Conservation (phyloP, 2,797 vertebrate genomes). For the Onychomys torridus region DNA sequence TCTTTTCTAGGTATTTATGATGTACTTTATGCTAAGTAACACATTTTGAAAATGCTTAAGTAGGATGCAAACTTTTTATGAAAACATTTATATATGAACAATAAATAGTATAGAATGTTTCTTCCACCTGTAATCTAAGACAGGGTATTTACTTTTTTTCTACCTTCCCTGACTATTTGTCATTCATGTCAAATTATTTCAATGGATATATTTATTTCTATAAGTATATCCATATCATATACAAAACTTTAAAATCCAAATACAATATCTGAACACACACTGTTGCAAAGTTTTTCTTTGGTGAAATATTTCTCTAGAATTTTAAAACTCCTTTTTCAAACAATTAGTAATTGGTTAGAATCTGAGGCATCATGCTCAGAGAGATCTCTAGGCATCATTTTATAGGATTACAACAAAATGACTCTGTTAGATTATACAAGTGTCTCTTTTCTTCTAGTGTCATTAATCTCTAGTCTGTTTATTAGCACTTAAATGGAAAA, state of each 20-base stretch:
- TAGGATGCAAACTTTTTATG: not conserved
- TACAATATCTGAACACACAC: not conserved
- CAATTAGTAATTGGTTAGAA: too few species aligned
- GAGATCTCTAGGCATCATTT: not conserved
- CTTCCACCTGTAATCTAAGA: not conserved
- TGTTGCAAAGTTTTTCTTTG: not conserved
- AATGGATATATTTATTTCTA: not conserved
- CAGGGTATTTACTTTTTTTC: not conserved
- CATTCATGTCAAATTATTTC: constrained; percentile 36
- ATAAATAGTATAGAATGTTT: not conserved
- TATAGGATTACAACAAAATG: not conserved
- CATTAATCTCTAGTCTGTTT: not conserved
- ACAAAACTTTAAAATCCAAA: not conserved
- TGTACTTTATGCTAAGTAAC: not conserved
- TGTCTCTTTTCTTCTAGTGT: not conserved
- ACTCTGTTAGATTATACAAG: not conserved
- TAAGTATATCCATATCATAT: not conserved
- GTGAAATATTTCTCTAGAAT: not conserved
- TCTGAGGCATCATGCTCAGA: not conserved
- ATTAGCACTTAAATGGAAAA: not conserved
- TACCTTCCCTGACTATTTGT: not conserved
- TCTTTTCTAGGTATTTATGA: not conserved
- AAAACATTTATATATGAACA: not conserved
- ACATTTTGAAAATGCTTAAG: not conserved
- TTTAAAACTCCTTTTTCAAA: not conserved